Evolutionary conservation across 1,140 invertebrate genomes (phyloP).

Genomic region (Marisa cornuarietis): DNA sequence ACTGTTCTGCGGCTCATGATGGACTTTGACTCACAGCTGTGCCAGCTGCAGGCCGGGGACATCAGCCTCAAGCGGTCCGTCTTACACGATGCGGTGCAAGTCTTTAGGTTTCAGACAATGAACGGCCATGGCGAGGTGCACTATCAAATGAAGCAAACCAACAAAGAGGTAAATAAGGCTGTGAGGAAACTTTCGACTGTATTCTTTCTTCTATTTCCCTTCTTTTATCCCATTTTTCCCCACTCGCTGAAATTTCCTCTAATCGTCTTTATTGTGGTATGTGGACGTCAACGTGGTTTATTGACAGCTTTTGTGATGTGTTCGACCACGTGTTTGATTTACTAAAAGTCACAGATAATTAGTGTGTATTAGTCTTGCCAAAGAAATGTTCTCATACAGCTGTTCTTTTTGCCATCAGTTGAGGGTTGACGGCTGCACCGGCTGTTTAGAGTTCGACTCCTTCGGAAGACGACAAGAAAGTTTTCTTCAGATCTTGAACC

Average conservation of each 20-base stretch:
- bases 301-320: no score
- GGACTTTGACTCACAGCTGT: conserved; percentile 40
- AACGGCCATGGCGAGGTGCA: not conserved
- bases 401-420: conserved; percentile 32
- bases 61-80: conserved; percentile 44
- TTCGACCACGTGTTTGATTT: no score
- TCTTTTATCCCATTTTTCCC: no score
- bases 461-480: conserved; percentile 47
- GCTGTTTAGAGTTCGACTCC: conserved; percentile 45
- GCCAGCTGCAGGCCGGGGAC: conserved; percentile 35
- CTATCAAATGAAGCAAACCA: not conserved
- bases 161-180: conserved; percentile 9
- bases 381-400: no score
- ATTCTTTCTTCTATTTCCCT: no score
- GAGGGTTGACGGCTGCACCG: conserved; percentile 53
- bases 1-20: conserved; percentile 51
- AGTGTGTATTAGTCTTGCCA: not conserved
- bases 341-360: no score
- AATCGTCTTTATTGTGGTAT: no score
- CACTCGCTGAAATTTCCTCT: no score
- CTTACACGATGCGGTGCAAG: conserved; percentile 42
- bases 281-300: no score
- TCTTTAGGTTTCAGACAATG: conserved; percentile 5
- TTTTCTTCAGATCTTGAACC: conserved; percentile 50
- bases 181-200: no score